A percentile compares a stretch with the other conserved stretches of the same genome.
Evolutionary conservation across 2,888 invertebrate species (phyloP).

Genomic region (Clistopyga incitator): DNA sequence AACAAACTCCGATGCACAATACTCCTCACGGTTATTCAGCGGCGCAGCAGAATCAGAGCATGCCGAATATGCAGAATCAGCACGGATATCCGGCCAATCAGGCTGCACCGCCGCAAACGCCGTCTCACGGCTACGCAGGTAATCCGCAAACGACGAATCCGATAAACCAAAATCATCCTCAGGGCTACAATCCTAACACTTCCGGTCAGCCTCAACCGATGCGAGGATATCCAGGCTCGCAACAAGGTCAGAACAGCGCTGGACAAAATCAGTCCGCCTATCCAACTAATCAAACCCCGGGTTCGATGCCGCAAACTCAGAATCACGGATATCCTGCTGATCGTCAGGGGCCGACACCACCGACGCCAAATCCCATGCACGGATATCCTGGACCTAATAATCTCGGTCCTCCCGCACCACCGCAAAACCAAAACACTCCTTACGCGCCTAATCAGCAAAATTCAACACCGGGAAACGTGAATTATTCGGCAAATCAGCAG

Average conservation of each 20-base stretch:
- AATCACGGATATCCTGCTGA: conserved; percentile 74
- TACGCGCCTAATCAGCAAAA: conserved; percentile 61
- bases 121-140: conserved; percentile 57
- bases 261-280: conserved; percentile 64
- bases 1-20: conserved; percentile 71
- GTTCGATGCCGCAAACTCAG: conserved; percentile 64
- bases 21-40: conserved; percentile 62
- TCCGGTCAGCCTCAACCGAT: conserved; percentile 72
- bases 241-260: conserved; percentile 70
- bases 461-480: conserved; percentile 54
- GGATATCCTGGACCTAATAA: conserved; percentile 71
- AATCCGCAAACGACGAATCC: conserved; percentile 59
- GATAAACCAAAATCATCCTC: conserved; percentile 62
- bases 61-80: conserved; percentile 65
- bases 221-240: conserved; percentile 73
- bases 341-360: conserved; percentile 69
- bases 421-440: conserved; percentile 59
- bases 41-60: conserved; percentile 65
- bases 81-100: conserved; percentile 60
- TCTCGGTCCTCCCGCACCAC: conserved; percentile 67
- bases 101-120: conserved; percentile 31
- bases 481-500: conserved; percentile 64
- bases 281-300: conserved; percentile 68
- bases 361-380: conserved; percentile 73
- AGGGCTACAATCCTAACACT: conserved; percentile 62